These are phyloP conservation scores for Pachymerium ferrugineum DNA, from an alignment of 2,888 invertebrate species.

Conservation along the genomic window DNA sequence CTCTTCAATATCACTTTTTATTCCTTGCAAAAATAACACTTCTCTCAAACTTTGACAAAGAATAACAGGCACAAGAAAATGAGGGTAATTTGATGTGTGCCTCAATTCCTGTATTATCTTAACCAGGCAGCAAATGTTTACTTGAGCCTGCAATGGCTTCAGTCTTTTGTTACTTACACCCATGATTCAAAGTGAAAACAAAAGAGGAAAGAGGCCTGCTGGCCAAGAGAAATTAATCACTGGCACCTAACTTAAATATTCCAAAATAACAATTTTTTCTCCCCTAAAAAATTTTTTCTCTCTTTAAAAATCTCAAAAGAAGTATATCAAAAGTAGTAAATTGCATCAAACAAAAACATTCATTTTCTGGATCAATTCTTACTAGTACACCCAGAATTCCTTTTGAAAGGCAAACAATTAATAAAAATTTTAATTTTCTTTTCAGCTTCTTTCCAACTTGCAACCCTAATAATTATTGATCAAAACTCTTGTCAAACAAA, in stretches of 20 bases:
- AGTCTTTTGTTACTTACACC: neutral
- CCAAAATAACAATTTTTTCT: neutral
- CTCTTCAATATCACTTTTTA: neutral
- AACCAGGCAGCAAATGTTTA: conserved; percentile 11
- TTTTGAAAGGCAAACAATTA: too few species aligned
- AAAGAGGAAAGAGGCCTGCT: neutral
- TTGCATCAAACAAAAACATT: too few species aligned
- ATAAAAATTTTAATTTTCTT: neutral
- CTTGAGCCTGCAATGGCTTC: conserved; percentile 4
- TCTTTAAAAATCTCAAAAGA: too few species aligned
- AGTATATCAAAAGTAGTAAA: too few species aligned
- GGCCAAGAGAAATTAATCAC: neutral
- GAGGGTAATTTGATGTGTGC: conserved; percentile 11
- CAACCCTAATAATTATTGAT: neutral
- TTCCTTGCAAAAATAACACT: neutral
- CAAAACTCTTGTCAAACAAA: neutral
- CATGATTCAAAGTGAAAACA: neutral
- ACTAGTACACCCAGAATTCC: too few species aligned
- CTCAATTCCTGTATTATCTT: conserved; percentile 11
- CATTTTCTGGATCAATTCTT: too few species aligned
- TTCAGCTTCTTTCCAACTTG: too few species aligned
- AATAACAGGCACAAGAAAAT: neutral
- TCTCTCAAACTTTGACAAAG: neutral
- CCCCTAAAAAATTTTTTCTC: too few species aligned
- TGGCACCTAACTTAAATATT: neutral